A percentile compares a stretch with the other conserved stretches of the same genome.
phyloP scores from a whole-genome alignment of 2,797 vertebrate species.

The Acipenser ruthenus region DNA sequence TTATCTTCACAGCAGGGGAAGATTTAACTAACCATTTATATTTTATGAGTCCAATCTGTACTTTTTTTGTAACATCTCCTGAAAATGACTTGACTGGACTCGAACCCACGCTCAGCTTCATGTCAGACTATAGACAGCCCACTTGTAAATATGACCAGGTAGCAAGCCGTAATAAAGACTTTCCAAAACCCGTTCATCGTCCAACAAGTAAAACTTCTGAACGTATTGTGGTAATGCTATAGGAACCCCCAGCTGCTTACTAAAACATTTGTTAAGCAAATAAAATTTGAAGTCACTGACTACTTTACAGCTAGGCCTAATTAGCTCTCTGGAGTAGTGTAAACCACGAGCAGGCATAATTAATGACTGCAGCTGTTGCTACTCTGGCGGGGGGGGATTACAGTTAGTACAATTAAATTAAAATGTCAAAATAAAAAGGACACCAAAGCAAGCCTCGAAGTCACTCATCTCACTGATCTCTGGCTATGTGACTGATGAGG shows the following conservation, averaged over 20 bases:
- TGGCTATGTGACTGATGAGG: slow-evolving; percentile 2
- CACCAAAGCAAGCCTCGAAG: slow-evolving; percentile 4
- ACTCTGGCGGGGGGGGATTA: slow-evolving; percentile 15
- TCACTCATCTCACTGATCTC: slow-evolving; percentile 1
- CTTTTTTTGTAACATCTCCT: no score
- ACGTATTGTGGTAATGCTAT: slow-evolving; percentile 1
- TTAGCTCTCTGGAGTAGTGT: slow-evolving; percentile 19
- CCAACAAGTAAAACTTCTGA: neutral
- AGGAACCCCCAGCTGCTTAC: slow-evolving; percentile 4
- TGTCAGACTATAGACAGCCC: no score
- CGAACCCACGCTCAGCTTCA: no score
- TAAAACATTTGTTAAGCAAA: slow-evolving; percentile 14
- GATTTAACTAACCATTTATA: no score
- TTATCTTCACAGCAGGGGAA: no score
- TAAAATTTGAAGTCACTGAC: slow-evolving; percentile 8
- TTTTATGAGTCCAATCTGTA: no score
- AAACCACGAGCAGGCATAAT: slow-evolving; percentile 7
- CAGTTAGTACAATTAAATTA: slow-evolving; percentile 17
- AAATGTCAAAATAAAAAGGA: slow-evolving; percentile 9
- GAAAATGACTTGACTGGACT: no score
- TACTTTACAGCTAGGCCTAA: slow-evolving; percentile 7
- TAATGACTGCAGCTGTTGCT: slow-evolving; percentile 17
- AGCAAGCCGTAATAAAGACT: no score
- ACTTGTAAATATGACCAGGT: no score
- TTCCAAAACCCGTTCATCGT: no score